Evolutionary conservation across 2,113 vertebrate species (phyloP).

Genomic region (Macquaria ambigua): DNA sequence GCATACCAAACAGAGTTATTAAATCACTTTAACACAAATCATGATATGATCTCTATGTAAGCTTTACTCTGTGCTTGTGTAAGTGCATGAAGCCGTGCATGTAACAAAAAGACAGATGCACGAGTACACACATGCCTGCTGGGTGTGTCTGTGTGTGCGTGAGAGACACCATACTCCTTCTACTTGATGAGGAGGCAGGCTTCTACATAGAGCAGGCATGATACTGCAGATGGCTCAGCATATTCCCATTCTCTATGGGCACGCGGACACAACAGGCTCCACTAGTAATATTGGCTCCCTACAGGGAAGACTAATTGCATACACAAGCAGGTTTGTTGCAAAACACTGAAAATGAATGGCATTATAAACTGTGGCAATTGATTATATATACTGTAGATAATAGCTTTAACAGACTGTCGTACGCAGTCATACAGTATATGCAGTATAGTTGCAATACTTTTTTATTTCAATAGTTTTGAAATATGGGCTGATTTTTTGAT

Average conservation of each 20-base stretch:
- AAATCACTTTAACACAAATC: not conserved
- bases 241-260: conserved; percentile 49
- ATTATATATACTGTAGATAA: conserved; percentile 9
- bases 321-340: conserved; percentile 69
- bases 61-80: not conserved
- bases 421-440: not conserved
- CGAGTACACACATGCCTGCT: conserved; percentile 21
- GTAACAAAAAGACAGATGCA: conserved; percentile 12
- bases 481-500: conserved; percentile 7
- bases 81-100: not conserved
- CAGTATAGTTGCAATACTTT: conserved; percentile 8
- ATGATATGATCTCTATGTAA: not conserved
- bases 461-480: not conserved
- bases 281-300: conserved; percentile 35
- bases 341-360: conserved; percentile 51
- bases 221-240: conserved; percentile 72
- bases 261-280: conserved; percentile 47
- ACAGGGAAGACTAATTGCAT: conserved; percentile 61
- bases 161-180: conserved; percentile 3
- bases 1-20: not conserved
- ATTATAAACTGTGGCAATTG: not conserved
- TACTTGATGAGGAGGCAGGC: conserved; percentile 30
- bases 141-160: not conserved
- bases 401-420: not conserved
- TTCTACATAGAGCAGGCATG: conserved; percentile 29